A percentile compares a stretch with the other conserved stretches of the same genome.
phyloP scores from a whole-genome alignment of 1,140 invertebrate genomes.

The Hyphantria cunea region DNA sequence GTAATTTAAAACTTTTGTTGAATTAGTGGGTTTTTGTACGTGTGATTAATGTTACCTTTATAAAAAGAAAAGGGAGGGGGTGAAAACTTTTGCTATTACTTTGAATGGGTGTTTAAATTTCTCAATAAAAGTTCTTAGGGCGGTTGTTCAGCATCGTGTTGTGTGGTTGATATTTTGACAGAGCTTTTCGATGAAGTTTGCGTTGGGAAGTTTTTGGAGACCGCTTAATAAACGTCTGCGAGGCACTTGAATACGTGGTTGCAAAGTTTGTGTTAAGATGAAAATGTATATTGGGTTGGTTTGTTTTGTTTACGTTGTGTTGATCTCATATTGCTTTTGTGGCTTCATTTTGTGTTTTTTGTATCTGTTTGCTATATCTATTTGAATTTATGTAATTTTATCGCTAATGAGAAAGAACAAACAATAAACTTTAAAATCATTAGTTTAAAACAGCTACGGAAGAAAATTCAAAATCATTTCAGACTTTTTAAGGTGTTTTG shows the following conservation, averaged over 20 bases:
- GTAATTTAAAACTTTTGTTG: conserved; percentile 40
- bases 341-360: too few species aligned
- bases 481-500: too few species aligned
- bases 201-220: conserved; percentile 17
- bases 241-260: conserved; percentile 12
- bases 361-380: too few species aligned
- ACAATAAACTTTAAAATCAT: too few species aligned
- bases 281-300: conserved; percentile 16
- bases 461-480: too few species aligned
- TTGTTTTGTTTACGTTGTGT: not conserved
- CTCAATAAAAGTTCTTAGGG: conserved; percentile 50
- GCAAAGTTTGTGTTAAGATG: conserved; percentile 11
- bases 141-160: conserved; percentile 33
- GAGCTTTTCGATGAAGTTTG: conserved; percentile 33
- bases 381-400: too few species aligned
- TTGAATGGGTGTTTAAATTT: conserved; percentile 56
- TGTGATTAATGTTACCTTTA: conserved; percentile 39
- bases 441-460: too few species aligned
- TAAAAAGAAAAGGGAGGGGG: conserved; percentile 6
- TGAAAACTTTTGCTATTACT: conserved; percentile 54
- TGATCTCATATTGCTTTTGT: too few species aligned
- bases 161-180: conserved; percentile 47
- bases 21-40: conserved; percentile 41
- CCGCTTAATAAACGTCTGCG: conserved; percentile 35
- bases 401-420: too few species aligned